phyloP scores from a whole-genome alignment of 2,888 invertebrate genomes.

The Papilio elwesi region DNA sequence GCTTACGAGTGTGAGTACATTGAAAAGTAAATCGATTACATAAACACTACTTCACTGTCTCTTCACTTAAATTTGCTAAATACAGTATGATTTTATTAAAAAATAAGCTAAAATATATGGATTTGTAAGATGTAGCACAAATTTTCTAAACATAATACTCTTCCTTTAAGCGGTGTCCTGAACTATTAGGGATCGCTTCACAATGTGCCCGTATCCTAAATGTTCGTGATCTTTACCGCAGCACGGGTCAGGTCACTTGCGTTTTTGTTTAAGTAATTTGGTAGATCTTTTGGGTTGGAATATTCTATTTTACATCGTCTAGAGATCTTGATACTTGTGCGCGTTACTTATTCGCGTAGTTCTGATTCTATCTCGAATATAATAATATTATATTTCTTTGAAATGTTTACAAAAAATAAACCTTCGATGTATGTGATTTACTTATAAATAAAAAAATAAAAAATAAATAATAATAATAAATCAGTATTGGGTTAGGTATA shows the following conservation, averaged over 20 bases:
- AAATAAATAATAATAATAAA: no score
- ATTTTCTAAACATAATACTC: constrained; percentile 23
- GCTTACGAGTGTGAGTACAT: no score
- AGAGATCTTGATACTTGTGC: no score
- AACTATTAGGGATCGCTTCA: constrained; percentile 24
- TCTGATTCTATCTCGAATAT: no score
- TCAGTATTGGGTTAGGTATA: no score
- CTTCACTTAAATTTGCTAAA: not conserved
- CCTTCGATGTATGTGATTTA: no score
- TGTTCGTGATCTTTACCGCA: constrained; percentile 26
- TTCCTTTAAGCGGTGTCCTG: constrained; percentile 25
- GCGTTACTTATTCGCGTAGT: no score
- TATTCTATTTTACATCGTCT: not conserved
- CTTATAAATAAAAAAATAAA: no score
- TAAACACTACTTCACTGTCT: not conserved
- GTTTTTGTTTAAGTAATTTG: constrained; percentile 20
- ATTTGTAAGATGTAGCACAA: constrained; percentile 3
- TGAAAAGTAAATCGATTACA: no score
- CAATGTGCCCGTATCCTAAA: constrained; percentile 21
- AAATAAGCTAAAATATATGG: not conserved
- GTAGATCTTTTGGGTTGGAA: not conserved
- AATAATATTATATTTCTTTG: no score
- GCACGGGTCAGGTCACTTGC: constrained; percentile 27
- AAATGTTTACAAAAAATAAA: no score
- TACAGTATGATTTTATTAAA: not conserved